Evolutionary conservation across 2,113 vertebrate species (phyloP).

Genomic region (Eubucco bourcierii): DNA sequence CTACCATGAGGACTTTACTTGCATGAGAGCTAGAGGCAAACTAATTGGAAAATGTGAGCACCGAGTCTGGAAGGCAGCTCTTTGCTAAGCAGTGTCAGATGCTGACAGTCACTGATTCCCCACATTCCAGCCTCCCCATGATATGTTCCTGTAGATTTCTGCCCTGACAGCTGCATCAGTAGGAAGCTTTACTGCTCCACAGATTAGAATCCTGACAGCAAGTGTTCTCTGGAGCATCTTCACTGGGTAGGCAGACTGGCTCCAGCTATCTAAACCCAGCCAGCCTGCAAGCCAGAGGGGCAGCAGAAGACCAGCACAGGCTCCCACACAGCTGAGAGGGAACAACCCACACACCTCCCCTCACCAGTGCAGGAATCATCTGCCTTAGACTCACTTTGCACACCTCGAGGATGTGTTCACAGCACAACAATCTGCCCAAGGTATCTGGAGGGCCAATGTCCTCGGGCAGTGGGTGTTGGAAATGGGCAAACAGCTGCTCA

Average conservation of each 20-base stretch:
- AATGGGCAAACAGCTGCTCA: neutral
- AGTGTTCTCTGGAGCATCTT: neutral
- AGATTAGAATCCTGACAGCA: neutral
- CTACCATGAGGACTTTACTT: neutral
- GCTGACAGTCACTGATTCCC: slow-evolving; percentile 37
- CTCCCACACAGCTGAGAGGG: neutral
- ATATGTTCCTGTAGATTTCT: slow-evolving; percentile 9
- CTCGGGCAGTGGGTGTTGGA: neutral
- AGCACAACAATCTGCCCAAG: neutral
- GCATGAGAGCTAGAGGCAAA: slow-evolving; percentile 26
- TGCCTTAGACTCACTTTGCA: neutral
- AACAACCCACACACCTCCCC: neutral
- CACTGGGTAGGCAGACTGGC: neutral
- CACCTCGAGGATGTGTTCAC: neutral
- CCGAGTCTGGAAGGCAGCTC: slow-evolving; percentile 15
- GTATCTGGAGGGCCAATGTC: neutral
- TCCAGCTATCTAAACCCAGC: neutral
- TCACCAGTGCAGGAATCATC: neutral
- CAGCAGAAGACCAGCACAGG: neutral
- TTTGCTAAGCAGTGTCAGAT: slow-evolving; percentile 8
- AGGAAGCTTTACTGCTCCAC: slow-evolving; percentile 44
- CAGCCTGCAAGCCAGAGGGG: neutral
- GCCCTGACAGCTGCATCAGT: neutral
- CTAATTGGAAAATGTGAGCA: slow-evolving; percentile 27
- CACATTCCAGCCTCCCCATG: neutral